Conservation (phyloP, 2,113 vertebrate species). For the Marcusenius ussheri region DNA sequence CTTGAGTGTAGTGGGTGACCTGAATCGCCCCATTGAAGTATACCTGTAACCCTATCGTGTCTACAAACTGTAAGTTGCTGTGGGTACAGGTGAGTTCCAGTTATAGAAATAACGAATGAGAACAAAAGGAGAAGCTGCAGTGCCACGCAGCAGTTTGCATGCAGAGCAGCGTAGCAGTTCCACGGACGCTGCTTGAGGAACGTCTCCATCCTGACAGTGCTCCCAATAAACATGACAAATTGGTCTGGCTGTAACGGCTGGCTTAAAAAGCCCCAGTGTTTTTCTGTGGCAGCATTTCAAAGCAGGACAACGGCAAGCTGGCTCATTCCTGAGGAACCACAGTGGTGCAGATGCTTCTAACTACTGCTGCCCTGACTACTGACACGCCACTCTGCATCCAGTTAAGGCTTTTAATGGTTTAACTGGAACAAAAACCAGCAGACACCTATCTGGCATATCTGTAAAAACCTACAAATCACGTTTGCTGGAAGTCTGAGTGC, state of each 20-base stretch:
- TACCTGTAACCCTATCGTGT: background rate
- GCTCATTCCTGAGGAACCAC: background rate
- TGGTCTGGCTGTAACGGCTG: background rate
- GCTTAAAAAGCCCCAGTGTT: background rate
- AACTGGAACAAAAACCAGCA: background rate
- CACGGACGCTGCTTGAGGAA: background rate
- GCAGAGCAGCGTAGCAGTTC: background rate
- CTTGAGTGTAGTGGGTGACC: background rate
- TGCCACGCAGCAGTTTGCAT: background rate
- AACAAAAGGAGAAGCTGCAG: background rate
- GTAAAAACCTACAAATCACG: background rate
- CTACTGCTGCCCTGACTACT: background rate
- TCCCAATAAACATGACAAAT: slow-evolving; percentile 6
- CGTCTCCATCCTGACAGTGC: background rate
- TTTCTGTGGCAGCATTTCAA: background rate
- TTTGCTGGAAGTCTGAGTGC: background rate
- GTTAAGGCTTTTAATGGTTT: background rate
- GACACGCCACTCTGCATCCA: background rate
- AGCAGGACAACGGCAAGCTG: background rate
- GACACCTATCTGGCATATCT: background rate
- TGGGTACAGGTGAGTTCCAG: background rate
- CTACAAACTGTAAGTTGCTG: background rate
- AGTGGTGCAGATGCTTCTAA: background rate
- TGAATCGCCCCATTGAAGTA: background rate
- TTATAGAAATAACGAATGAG: background rate